A percentile compares a stretch with the other conserved stretches of the same genome.
Conservation (phyloP, 2,113 vertebrate species). For the Periophthalmus modestus region DNA sequence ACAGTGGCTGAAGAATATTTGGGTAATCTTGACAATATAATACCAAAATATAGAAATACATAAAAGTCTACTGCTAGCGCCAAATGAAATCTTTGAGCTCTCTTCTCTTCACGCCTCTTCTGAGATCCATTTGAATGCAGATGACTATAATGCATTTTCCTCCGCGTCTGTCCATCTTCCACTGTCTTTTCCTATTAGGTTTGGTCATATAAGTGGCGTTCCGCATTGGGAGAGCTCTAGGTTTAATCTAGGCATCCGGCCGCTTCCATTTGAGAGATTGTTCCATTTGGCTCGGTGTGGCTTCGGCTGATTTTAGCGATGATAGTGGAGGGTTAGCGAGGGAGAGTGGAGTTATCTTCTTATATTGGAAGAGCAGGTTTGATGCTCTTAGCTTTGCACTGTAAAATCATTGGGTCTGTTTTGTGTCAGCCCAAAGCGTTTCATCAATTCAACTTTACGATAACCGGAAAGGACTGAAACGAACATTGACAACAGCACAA, state of each 20-base stretch:
- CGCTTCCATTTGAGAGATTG: neutral
- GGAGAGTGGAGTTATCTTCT: neutral
- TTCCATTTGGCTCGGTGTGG: constrained; percentile 4
- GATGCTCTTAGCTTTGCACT: neutral
- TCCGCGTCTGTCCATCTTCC: neutral
- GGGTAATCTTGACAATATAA: neutral
- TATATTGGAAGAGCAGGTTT: neutral
- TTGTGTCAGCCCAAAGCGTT: neutral
- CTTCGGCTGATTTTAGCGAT: constrained; percentile 2
- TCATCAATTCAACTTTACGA: neutral
- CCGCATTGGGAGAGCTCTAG: constrained; percentile 13
- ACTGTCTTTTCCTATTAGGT: constrained; percentile 33
- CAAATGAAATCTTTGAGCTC: neutral
- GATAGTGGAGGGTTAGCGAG: neutral
- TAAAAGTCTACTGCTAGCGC: neutral
- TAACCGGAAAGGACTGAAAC: neutral
- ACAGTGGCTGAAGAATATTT: neutral
- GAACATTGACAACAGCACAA: neutral
- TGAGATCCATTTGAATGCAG: constrained; percentile 37
- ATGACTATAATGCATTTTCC: constrained; percentile 39
- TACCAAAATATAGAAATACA: neutral
- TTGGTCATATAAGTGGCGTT: constrained; percentile 24
- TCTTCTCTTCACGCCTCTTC: constrained; percentile 1
- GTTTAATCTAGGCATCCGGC: constrained; percentile 8
- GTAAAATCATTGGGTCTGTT: neutral